These are phyloP conservation scores for Danio albolineatus DNA, from an alignment of 2,797 vertebrate species.

Conservation along the genomic window DNA sequence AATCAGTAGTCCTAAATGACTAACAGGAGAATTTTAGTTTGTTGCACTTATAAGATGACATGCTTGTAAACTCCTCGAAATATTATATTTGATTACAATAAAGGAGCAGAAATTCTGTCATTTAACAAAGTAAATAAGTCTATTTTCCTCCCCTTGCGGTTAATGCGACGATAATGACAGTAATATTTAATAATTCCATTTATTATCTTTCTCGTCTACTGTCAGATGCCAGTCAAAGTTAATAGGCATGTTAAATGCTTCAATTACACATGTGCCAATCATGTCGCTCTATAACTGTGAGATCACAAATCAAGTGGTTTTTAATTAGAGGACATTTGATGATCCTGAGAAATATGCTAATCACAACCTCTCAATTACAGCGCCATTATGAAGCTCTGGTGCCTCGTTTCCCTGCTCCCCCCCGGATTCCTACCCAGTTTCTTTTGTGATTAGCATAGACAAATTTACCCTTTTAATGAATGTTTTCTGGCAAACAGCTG, in stretches of 20 bases:
- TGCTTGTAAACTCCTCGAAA: background rate
- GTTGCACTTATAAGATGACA: background rate
- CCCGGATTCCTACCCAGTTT: constrained; percentile 38
- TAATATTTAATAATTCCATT: constrained; percentile 56
- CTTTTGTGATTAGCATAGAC: constrained; percentile 54
- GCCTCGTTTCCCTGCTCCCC: constrained; percentile 44
- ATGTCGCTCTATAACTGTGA: constrained; percentile 50
- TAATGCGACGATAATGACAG: constrained; percentile 62
- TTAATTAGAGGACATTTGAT: constrained; percentile 63
- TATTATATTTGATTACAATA: background rate
- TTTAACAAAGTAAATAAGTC: constrained; percentile 8
- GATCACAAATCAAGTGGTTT: constrained; percentile 58
- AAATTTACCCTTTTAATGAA: constrained; percentile 52
- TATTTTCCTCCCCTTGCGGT: constrained; percentile 33
- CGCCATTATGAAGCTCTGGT: constrained; percentile 56
- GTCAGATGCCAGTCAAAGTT: constrained; percentile 62
- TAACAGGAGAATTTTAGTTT: background rate
- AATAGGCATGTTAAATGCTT: constrained; percentile 62
- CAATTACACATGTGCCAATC: constrained; percentile 61
- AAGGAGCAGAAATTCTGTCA: background rate
- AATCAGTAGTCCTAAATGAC: too few relatives aligned
- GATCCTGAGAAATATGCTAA: constrained; percentile 65
- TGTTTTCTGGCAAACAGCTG: constrained; percentile 54
- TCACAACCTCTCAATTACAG: constrained; percentile 62
- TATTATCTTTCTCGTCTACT: constrained; percentile 57